A percentile compares a stretch with the other conserved stretches of the same genome.
Conservation (phyloP, 2,888 invertebrate genomes). For the Macrosiphum euphorbiae region DNA sequence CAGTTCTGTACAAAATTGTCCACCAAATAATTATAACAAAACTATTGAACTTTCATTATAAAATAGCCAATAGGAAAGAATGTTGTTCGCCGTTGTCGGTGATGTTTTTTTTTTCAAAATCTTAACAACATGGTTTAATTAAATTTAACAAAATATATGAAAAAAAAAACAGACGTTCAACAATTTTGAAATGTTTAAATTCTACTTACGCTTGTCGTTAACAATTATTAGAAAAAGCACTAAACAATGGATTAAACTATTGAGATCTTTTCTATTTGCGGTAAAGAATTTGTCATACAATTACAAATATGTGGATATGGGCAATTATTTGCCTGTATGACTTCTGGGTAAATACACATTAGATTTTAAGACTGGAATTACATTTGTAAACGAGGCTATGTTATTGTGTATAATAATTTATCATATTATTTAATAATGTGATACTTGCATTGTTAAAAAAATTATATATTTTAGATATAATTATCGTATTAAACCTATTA, state of each 20-base stretch:
- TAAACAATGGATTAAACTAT: too few relatives aligned
- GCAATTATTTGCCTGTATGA: neutral
- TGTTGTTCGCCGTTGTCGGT: neutral
- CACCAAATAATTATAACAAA: neutral
- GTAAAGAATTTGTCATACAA: neutral
- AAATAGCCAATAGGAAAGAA: neutral
- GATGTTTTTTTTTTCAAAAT: neutral
- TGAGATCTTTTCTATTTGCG: neutral
- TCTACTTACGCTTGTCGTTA: neutral
- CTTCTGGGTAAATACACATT: neutral
- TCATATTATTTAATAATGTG: too few relatives aligned
- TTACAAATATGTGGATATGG: neutral
- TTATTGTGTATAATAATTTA: too few relatives aligned
- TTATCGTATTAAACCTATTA: neutral
- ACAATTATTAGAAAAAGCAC: neutral
- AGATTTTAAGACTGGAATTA: too few relatives aligned
- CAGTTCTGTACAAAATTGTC: neutral
- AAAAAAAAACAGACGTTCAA: neutral
- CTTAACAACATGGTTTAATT: neutral
- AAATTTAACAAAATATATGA: neutral
- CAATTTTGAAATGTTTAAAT: neutral
- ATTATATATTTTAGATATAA: neutral
- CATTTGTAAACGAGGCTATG: too few relatives aligned
- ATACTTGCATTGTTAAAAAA: too few relatives aligned
- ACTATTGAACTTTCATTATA: neutral